phyloP scores from a whole-genome alignment of 1,140 invertebrate species.

The Sarcophaga peregrina region DNA sequence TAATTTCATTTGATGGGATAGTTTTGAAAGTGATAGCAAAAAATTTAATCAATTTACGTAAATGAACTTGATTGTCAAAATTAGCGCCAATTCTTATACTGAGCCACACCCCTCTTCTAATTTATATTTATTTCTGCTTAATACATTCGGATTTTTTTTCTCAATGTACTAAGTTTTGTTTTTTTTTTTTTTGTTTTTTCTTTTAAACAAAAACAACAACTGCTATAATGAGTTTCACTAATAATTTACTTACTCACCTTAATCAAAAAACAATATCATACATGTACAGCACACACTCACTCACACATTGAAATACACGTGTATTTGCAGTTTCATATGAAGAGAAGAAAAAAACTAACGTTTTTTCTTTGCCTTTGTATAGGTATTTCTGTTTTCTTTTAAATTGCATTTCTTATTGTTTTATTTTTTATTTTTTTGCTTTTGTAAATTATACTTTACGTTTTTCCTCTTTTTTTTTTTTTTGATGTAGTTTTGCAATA shows the following conservation, averaged over 20 bases:
- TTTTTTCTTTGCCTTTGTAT: slow-evolving; percentile 9
- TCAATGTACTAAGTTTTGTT: neutral
- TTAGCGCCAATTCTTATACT: too few relatives aligned
- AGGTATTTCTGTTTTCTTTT: slow-evolving; percentile 25
- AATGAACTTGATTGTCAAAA: too few relatives aligned
- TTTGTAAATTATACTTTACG: neutral
- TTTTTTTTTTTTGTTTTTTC: neutral
- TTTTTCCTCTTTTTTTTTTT: neutral
- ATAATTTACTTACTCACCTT: slow-evolving; percentile 8
- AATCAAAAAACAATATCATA: neutral
- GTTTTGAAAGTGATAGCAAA: too few relatives aligned
- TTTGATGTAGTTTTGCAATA: too few relatives aligned
- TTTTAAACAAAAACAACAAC: neutral
- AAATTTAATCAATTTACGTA: too few relatives aligned
- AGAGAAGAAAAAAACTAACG: neutral
- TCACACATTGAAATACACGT: neutral
- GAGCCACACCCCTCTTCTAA: too few relatives aligned
- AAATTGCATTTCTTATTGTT: slow-evolving; percentile 18
- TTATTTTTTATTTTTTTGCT: too few relatives aligned
- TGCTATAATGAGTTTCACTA: neutral
- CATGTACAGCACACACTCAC: neutral
- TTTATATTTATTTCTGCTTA: too few relatives aligned
- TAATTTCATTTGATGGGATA: too few relatives aligned
- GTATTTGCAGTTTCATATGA: neutral
- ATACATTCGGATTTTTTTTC: too few relatives aligned